Evolutionary conservation across 2,797 vertebrate genomes (phyloP).

Genomic region (Myripristis jacobus): DNA sequence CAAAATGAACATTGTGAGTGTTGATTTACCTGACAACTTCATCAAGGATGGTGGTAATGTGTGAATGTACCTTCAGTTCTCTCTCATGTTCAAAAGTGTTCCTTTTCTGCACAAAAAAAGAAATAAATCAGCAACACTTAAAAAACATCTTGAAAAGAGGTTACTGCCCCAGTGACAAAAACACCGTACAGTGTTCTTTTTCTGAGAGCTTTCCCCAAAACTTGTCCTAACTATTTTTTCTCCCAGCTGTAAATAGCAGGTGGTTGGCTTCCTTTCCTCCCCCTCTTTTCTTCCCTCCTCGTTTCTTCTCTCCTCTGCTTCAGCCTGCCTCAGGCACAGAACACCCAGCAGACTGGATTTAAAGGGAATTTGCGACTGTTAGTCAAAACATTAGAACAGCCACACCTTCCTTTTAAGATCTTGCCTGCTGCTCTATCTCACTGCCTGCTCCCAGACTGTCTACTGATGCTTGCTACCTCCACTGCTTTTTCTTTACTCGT

Average conservation of each 20-base stretch:
- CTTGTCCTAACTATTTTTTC: constrained; percentile 40
- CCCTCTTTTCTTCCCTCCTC: constrained; percentile 26
- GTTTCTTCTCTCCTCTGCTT: constrained; percentile 26
- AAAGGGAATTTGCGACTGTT: constrained; percentile 92
- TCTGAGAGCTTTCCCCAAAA: constrained; percentile 35
- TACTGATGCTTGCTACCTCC: constrained; percentile 59
- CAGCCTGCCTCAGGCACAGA: constrained; percentile 67
- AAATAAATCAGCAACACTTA: background rate
- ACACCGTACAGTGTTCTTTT: constrained; percentile 27
- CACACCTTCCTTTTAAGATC: constrained; percentile 92
- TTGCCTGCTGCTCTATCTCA: constrained; percentile 88
- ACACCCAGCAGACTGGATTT: constrained; percentile 89
- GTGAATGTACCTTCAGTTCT: constrained; percentile 3
- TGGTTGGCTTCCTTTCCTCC: constrained; percentile 34
- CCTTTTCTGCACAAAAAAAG: background rate
- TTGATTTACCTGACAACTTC: constrained; percentile 10
- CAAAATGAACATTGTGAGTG: background rate
- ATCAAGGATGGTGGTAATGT: background rate
- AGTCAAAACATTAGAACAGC: constrained; percentile 86
- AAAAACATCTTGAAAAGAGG: constrained; percentile 13
- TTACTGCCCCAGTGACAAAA: constrained; percentile 29
- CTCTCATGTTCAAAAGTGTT: background rate
- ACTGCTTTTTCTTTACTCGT: constrained; percentile 50
- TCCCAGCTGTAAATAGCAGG: constrained; percentile 49
- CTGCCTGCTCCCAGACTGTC: constrained; percentile 62